Evolutionary conservation across 2,888 invertebrate species (phyloP).

Genomic region (Pterostichus niger): DNA sequence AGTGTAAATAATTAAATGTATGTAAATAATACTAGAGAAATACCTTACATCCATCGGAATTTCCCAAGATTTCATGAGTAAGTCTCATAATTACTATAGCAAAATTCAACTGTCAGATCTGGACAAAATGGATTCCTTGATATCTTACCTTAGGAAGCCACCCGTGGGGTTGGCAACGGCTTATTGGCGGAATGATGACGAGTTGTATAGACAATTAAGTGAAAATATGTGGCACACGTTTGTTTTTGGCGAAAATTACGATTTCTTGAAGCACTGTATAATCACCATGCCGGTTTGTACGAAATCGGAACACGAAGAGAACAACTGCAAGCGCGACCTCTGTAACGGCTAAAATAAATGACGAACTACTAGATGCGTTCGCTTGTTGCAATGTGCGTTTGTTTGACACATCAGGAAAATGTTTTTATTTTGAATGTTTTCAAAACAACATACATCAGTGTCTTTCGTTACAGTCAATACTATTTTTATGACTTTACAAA

Average conservation of each 20-base stretch:
- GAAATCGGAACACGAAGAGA: conserved; percentile 65
- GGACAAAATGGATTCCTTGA: conserved; percentile 63
- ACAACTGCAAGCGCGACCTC: conserved; percentile 64
- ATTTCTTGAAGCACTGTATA: conserved; percentile 70
- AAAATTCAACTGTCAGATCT: conserved; percentile 41
- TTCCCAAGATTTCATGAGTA: background rate
- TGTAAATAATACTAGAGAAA: background rate
- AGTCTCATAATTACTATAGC: background rate
- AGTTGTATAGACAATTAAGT: conserved; percentile 78
- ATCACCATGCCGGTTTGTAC: conserved; percentile 72
- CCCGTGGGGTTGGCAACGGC: conserved; percentile 89
- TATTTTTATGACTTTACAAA: background rate
- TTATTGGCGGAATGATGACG: conserved; percentile 91
- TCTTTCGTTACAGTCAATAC: too few species aligned
- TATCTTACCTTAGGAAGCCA: conserved; percentile 85
- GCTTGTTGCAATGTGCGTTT: conserved; percentile 4
- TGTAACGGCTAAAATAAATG: conserved; percentile 39
- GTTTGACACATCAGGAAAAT: too few species aligned
- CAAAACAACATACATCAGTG: background rate
- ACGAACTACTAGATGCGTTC: conserved; percentile 47
- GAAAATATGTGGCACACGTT: conserved; percentile 73
- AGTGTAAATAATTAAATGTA: background rate
- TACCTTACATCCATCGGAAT: background rate
- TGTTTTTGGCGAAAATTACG: conserved; percentile 73
- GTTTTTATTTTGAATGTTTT: background rate